A percentile compares a stretch with the other conserved stretches of the same genome.
Evolutionary conservation across 92 coral and sea anemone genomes (phyloP).

Genomic region (Porites cylindrica): DNA sequence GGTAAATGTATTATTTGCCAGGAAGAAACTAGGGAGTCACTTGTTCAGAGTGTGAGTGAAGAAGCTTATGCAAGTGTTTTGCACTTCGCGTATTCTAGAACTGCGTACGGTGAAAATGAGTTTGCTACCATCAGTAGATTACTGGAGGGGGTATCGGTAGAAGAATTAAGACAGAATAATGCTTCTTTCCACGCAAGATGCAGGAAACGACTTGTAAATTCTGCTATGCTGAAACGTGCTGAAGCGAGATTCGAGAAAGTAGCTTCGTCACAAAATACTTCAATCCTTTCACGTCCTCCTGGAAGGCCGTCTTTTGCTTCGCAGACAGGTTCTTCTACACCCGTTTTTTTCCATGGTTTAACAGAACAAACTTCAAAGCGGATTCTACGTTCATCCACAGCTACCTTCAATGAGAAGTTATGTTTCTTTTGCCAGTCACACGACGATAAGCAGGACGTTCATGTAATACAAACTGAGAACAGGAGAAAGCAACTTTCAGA

Average conservation of each 20-base stretch:
- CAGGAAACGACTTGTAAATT: slow-evolving; percentile 13
- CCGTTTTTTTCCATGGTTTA: neutral
- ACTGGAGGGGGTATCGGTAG: slow-evolving; percentile 41
- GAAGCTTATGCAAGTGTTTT: slow-evolving; percentile 46
- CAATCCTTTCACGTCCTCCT: slow-evolving; percentile 34
- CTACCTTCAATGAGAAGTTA: slow-evolving; percentile 37
- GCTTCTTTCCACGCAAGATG: slow-evolving; percentile 35
- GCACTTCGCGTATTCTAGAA: slow-evolving; percentile 28
- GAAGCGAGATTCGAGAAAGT: neutral
- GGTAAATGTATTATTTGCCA: slow-evolving; percentile 40
- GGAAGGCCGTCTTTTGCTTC: slow-evolving; percentile 50
- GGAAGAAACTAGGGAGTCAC: slow-evolving; percentile 39
- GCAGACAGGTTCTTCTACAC: neutral
- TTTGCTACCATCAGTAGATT: slow-evolving; percentile 34
- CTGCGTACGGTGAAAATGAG: slow-evolving; percentile 40
- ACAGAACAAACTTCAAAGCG: slow-evolving; percentile 32
- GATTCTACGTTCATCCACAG: slow-evolving; percentile 44
- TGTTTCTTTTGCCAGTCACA: slow-evolving; percentile 50
- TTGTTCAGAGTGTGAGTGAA: slow-evolving; percentile 22
- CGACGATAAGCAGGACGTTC: slow-evolving; percentile 50
- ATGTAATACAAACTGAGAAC: slow-evolving; percentile 52
- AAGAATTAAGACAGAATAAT: slow-evolving; percentile 35
- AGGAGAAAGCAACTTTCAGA: slow-evolving; percentile 56
- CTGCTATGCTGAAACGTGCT: slow-evolving; percentile 49
- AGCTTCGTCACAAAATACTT: neutral